Evolutionary conservation across 2,888 invertebrate genomes (phyloP).

Genomic region (Scaptodrosophila latifasciaeformis): DNA sequence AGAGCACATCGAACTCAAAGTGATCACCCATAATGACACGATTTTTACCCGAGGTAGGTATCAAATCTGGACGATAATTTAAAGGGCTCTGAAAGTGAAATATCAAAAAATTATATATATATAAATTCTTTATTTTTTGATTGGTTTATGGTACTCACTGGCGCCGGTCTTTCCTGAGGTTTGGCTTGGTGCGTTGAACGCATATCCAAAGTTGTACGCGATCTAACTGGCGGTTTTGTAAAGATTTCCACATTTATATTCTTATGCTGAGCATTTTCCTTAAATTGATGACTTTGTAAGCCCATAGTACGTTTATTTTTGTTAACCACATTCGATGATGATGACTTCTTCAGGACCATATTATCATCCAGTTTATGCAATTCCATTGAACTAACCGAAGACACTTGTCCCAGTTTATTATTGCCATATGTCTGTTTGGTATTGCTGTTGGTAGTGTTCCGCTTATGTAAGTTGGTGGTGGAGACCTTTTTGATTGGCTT

Average conservation of each 20-base stretch:
- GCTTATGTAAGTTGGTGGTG: conserved; percentile 67
- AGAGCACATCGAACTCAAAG: conserved; percentile 72
- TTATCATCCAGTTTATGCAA: conserved; percentile 74
- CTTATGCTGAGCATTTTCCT: conserved; percentile 72
- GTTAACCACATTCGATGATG: conserved; percentile 68
- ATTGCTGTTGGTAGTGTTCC: conserved; percentile 53
- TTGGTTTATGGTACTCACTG: conserved; percentile 57
- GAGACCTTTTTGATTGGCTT: conserved; percentile 68
- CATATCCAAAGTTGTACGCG: conserved; percentile 74
- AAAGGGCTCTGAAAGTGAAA: conserved; percentile 35
- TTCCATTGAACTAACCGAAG: conserved; percentile 74
- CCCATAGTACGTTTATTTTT: conserved; percentile 64
- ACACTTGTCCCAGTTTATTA: conserved; percentile 68
- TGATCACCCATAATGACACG: conserved; percentile 68
- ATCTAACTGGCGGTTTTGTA: conserved; percentile 73
- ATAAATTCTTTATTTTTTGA: too few species aligned
- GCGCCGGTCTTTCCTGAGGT: conserved; percentile 50
- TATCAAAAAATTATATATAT: not conserved
- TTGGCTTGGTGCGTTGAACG: conserved; percentile 58
- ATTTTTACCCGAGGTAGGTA: conserved; percentile 55
- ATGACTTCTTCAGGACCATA: conserved; percentile 70
- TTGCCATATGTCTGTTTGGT: conserved; percentile 46
- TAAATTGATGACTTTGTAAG: conserved; percentile 63
- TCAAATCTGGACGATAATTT: conserved; percentile 65
- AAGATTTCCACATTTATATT: conserved; percentile 74